Base-by-base conservation (phyloP, 2,797 vertebrate species). In the Gorsachius magnificus region DNA sequence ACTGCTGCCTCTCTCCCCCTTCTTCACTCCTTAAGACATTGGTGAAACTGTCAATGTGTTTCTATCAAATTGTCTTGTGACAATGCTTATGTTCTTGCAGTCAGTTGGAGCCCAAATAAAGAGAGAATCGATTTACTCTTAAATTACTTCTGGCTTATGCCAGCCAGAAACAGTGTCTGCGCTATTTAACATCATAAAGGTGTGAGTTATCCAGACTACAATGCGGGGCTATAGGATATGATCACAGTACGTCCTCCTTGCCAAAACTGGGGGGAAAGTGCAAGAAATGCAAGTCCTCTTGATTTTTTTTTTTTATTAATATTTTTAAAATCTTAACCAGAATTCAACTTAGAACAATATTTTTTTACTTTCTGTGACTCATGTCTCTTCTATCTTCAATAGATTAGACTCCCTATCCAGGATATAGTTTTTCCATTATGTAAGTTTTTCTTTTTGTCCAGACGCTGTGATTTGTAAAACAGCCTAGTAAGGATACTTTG, bases 201-300 rank as follows among this genome's bases (percentile, higher is more conserved):
- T 74, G 25, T 64, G n/a, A 10, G 16, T 77, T 81, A 83, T n/a
- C 38, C 63, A 60, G 29, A 29, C n/a, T 16, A 29, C 2, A 7
- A 31, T 1, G 2, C 0, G 0, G 7, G 15, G 11, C 26, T 70
- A 10, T 5, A 43, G 26, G 33, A 65, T 33, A 90, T 17, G 6
- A 16, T 26, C 50, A 16, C n/a, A 53, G 31, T 35, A n/a, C 51
- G 51, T 29, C 9, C 35, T 63, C 60, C 33, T 68, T 19, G 20
- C 21, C 26, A 70, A 70, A 92, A 38, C 5, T 10, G 5, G 5
- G 14, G 10, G 18, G 15, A 36, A 71, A 60, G 5, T 15, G 10
- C 7, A 66, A 38, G 14, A 93, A 84, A 77, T 4, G 13, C 13
- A 87, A 22, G 11, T 17, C 10, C 11, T 63, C 14, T 43, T 56